These are phyloP conservation scores for Camponotus floridanus DNA, from an alignment of 1,140 invertebrate genomes.

Conservation along the genomic window DNA sequence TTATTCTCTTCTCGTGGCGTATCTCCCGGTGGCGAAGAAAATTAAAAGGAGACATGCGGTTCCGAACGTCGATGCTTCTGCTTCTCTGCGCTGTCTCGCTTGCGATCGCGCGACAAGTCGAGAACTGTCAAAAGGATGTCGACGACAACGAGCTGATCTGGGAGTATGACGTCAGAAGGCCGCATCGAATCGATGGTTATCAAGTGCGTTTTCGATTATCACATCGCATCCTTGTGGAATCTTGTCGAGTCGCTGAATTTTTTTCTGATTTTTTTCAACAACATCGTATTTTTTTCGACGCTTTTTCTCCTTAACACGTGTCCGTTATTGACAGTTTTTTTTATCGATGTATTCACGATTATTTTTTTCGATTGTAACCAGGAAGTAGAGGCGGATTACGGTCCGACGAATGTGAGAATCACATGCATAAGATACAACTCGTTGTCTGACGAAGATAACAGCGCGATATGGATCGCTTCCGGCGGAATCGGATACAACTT, in stretches of 20 bases:
- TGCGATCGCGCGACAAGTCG: conserved; percentile 28
- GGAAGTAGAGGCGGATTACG: conserved; percentile 77
- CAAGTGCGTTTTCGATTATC: conserved; percentile 68
- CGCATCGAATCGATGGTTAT: conserved; percentile 57
- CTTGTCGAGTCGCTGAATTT: background rate
- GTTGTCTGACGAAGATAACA: conserved; percentile 72
- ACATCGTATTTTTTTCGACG: background rate
- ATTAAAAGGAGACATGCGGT: background rate
- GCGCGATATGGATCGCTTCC: conserved; percentile 68
- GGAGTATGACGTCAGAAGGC: conserved; percentile 76
- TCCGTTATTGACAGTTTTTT: background rate
- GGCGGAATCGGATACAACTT: conserved; percentile 75
- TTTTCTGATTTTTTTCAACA: background rate
- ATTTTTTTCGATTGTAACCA: conserved; percentile 39
- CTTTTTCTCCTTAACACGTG: background rate
- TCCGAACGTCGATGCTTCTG: conserved; percentile 20
- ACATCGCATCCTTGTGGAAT: background rate
- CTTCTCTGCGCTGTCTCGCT: conserved; percentile 15
- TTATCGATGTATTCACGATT: background rate
- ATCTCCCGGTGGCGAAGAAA: background rate
- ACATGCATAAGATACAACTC: conserved; percentile 77
- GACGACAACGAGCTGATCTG: conserved; percentile 76
- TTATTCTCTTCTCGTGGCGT: background rate
- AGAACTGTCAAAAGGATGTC: conserved; percentile 64
- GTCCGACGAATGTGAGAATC: conserved; percentile 70